phyloP scores from a whole-genome alignment of 2,797 vertebrate genomes.

The Cygnus olor region DNA sequence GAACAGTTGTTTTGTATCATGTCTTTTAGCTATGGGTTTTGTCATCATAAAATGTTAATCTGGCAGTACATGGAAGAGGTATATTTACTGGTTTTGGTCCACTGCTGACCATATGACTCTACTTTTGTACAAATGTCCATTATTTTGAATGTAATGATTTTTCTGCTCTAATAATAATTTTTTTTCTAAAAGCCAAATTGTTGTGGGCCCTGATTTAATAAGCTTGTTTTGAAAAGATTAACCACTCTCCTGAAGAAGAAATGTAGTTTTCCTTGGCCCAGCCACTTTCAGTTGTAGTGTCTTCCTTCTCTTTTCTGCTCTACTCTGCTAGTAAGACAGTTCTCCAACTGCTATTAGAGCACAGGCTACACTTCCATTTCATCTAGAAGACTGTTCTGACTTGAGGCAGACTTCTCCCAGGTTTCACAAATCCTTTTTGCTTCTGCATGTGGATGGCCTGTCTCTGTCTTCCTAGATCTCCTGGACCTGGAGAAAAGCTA shows the following conservation, averaged over 20 bases:
- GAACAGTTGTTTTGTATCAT: slow-evolving; percentile 34
- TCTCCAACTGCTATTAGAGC: background rate
- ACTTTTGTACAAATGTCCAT: slow-evolving; percentile 64
- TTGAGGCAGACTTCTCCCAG: background rate
- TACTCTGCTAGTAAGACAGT: background rate
- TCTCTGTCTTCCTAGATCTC: background rate
- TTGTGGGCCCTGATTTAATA: slow-evolving; percentile 52
- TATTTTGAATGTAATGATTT: slow-evolving; percentile 65
- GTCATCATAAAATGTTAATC: slow-evolving; percentile 33
- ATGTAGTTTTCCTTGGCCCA: background rate
- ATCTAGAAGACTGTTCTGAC: background rate
- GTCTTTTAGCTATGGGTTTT: slow-evolving; percentile 31
- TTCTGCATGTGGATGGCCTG: background rate
- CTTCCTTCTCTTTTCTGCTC: background rate
- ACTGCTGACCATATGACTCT: slow-evolving; percentile 55
- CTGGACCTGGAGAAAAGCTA: background rate
- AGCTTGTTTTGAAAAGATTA: background rate
- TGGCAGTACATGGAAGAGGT: slow-evolving; percentile 29
- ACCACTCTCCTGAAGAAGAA: background rate
- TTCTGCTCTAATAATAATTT: slow-evolving; percentile 61
- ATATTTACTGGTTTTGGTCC: slow-evolving; percentile 65
- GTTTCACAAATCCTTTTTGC: background rate
- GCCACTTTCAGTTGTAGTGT: background rate
- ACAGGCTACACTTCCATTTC: background rate
- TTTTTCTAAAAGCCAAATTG: slow-evolving; percentile 54